A percentile compares a stretch with the other conserved stretches of the same genome.
Conservation (phyloP, 2,797 vertebrate species). For the Hafferia zeledoni region DNA sequence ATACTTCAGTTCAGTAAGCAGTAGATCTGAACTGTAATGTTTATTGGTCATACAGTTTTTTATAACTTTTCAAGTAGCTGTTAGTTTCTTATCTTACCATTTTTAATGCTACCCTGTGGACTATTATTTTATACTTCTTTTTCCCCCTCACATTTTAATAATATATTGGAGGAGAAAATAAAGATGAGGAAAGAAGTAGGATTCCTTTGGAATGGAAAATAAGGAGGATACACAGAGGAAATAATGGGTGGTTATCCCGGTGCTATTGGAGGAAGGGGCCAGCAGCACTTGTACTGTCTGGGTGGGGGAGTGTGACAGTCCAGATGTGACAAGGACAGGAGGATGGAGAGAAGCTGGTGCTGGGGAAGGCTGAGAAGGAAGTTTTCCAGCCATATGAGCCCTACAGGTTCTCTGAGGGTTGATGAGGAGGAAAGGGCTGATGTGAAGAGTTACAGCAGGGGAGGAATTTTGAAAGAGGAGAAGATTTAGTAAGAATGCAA, state of each 20-base stretch:
- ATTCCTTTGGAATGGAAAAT: background rate
- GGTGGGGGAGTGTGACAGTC: background rate
- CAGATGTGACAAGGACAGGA: background rate
- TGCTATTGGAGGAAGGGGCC: background rate
- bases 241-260: background rate
- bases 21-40: background rate
- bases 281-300: background rate
- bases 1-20: background rate
- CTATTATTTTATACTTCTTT: background rate
- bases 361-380: background rate
- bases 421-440: background rate
- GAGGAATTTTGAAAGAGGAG: background rate
- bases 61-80: background rate
- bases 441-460: background rate
- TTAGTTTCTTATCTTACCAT: background rate
- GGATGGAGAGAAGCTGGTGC: background rate
- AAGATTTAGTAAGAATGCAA: background rate
- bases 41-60: background rate
- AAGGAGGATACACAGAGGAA: background rate
- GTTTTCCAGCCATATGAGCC: background rate
- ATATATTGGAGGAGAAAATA: background rate
- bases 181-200: background rate
- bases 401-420: background rate
- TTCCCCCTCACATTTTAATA: rapidly evolving
- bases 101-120: background rate